Percentiles rank a stretch among this genome's conserved stretches.
phyloP scores from a whole-genome alignment of 92 coral and sea anemone genomes.

The Zoanthus sociatus region DNA sequence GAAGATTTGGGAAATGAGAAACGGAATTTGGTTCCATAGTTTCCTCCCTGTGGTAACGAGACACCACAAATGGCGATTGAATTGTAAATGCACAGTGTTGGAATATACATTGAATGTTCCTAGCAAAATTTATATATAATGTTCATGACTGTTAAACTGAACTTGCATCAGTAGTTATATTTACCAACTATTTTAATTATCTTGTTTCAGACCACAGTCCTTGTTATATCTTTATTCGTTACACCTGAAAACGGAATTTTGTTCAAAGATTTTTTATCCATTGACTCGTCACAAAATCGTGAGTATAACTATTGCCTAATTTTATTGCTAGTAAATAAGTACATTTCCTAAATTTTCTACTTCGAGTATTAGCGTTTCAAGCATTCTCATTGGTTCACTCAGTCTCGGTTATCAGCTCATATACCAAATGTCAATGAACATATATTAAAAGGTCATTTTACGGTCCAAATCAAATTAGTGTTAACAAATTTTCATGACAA shows the following conservation, averaged over 20 bases:
- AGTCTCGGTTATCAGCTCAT: no score
- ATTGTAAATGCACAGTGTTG: no score
- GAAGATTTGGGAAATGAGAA: no score
- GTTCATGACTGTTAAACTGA: background rate
- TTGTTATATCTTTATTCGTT: conserved; percentile 90
- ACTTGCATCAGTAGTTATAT: background rate
- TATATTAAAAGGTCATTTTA: no score
- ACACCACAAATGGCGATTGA: no score
- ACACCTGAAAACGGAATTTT: conserved; percentile 96
- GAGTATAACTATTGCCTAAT: conserved; percentile 35
- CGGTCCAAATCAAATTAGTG: no score
- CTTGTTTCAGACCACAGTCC: conserved; percentile 74
- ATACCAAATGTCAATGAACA: no score
- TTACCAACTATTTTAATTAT: background rate
- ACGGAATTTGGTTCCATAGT: no score
- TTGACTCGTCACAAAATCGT: conserved; percentile 84
- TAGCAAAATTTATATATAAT: background rate
- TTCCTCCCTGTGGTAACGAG: no score
- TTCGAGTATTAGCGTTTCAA: no score
- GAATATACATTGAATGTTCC: background rate
- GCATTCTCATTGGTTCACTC: no score
- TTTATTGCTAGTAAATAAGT: background rate
- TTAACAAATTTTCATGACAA: no score
- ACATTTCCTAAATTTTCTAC: background rate
- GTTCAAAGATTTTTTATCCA: conserved; percentile 79